These are phyloP conservation scores for Sphaeramia orbicularis DNA, from an alignment of 2,797 vertebrate species.

Conservation along the genomic window DNA sequence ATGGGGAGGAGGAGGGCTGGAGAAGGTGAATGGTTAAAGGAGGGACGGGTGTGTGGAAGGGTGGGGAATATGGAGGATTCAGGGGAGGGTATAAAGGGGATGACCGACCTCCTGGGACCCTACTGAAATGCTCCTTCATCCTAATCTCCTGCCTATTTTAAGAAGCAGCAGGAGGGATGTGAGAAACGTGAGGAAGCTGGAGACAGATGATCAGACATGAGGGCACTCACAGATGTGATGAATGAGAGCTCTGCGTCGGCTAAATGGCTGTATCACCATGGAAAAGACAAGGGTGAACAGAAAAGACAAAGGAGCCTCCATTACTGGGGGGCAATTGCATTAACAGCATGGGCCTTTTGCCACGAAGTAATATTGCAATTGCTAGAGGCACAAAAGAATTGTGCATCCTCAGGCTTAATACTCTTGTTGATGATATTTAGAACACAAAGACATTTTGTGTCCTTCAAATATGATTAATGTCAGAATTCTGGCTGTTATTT, in stretches of 20 bases:
- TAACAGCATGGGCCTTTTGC: conserved; percentile 62
- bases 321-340: conserved; percentile 56
- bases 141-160: conserved; percentile 67
- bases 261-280: conserved; percentile 64
- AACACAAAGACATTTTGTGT: background rate
- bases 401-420: conserved; percentile 15
- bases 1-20: conserved; percentile 14
- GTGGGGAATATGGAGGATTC: too few species aligned
- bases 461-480: background rate
- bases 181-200: conserved; percentile 20
- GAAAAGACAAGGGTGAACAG: conserved; percentile 43
- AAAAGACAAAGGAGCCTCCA: conserved; percentile 63
- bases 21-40: conserved; percentile 20
- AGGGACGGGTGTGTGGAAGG: conserved; percentile 1
- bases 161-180: conserved; percentile 64
- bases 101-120: conserved; percentile 62
- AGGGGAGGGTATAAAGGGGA: conserved; percentile 25
- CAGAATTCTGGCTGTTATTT: background rate
- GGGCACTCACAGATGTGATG: conserved; percentile 72
- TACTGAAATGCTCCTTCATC: conserved; percentile 54
- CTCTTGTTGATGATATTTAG: conserved; percentile 23
- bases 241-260: conserved; percentile 66
- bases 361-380: conserved; percentile 53
- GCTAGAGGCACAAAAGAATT: conserved; percentile 20
- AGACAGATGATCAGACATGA: conserved; percentile 71